These are phyloP conservation scores for Periparus ater DNA, from an alignment of 2,797 vertebrate genomes.

Conservation along the genomic window DNA sequence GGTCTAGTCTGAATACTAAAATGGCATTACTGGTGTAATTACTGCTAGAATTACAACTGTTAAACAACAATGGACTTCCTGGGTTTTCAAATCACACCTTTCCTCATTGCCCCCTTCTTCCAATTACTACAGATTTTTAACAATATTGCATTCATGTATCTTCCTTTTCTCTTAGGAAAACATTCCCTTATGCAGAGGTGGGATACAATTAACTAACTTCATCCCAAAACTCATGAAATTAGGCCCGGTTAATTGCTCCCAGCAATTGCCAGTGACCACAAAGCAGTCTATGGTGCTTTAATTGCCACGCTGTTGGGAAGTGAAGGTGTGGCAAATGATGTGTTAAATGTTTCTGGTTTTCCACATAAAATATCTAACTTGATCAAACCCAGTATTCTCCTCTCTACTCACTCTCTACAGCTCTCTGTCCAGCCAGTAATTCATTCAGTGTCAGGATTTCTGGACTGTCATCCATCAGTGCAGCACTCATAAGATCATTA, in stretches of 20 bases:
- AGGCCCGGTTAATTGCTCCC: background rate
- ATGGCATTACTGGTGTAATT: background rate
- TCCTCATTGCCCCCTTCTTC: background rate
- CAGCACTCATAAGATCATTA: background rate
- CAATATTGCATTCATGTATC: background rate
- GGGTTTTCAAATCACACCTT: background rate
- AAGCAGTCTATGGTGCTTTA: background rate
- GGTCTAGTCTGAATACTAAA: background rate
- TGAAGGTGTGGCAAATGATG: background rate
- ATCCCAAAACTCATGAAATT: background rate
- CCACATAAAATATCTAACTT: background rate
- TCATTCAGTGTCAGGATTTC: background rate
- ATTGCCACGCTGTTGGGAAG: background rate
- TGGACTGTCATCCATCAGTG: background rate
- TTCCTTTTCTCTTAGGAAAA: background rate
- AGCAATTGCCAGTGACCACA: background rate
- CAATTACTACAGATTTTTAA: background rate
- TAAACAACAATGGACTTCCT: background rate
- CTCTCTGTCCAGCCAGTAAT: background rate
- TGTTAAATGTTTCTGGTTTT: background rate
- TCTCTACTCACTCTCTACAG: background rate
- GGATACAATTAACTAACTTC: background rate
- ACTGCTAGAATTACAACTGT: background rate
- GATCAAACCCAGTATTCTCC: background rate
- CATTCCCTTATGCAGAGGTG: background rate